phyloP scores from a whole-genome alignment of 2,888 invertebrate species.

The Spodoptera exigua region DNA sequence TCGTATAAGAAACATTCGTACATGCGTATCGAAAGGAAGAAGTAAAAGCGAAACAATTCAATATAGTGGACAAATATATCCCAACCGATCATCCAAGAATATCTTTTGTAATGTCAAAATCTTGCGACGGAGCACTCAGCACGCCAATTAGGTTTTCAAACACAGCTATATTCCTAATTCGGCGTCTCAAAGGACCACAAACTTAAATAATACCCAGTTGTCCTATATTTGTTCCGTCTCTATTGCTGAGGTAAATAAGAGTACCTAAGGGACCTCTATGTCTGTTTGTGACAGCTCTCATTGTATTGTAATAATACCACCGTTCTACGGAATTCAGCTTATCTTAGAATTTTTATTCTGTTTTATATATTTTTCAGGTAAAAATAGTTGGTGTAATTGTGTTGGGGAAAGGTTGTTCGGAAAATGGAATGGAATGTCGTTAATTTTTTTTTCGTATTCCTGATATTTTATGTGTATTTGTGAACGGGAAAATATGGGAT shows the following conservation, averaged over 20 bases:
- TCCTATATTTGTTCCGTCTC: slow-evolving; percentile 39
- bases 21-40: no score
- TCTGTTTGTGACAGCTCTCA: slow-evolving; percentile 45
- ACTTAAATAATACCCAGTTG: slow-evolving; percentile 44
- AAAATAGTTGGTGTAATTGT: slow-evolving; percentile 23
- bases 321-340: slow-evolving; percentile 41
- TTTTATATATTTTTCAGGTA: slow-evolving; percentile 14
- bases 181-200: slow-evolving; percentile 26
- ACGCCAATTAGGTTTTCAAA: slow-evolving; percentile 39
- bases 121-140: slow-evolving; percentile 1
- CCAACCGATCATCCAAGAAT: slow-evolving; percentile 1
- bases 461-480: background rate
- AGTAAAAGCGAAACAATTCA: no score
- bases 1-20: no score
- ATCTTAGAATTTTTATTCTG: slow-evolving; percentile 35
- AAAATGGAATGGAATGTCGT: background rate
- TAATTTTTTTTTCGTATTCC: background rate
- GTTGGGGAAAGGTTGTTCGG: background rate
- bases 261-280: slow-evolving; percentile 22
- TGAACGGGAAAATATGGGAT: no score
- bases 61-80: background rate
- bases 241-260: slow-evolving; percentile 50
- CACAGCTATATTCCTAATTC: slow-evolving; percentile 30
- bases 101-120: slow-evolving; percentile 28
- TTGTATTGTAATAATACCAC: slow-evolving; percentile 48